Percentiles rank a stretch among this genome's conserved stretches.
phyloP scores from a whole-genome alignment of 2,113 vertebrate species.

The Perca fluviatilis region DNA sequence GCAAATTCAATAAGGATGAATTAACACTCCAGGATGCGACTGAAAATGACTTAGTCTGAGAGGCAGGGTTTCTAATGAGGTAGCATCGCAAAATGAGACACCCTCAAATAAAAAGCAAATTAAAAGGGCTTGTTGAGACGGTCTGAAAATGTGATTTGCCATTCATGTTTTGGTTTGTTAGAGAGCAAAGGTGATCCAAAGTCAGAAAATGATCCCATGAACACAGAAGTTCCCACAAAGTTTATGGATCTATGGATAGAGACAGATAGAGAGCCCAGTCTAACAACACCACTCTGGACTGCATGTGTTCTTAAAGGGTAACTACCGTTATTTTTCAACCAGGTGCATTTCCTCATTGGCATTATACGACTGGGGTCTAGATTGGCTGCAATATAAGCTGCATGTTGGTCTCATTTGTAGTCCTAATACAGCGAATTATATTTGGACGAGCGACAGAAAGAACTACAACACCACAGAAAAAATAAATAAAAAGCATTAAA shows the following conservation, averaged over 20 bases:
- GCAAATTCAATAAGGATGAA: neutral
- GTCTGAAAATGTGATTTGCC: neutral
- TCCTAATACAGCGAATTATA: no score
- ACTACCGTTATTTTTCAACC: no score
- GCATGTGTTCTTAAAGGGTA: no score
- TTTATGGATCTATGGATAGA: neutral
- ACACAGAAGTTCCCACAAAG: neutral
- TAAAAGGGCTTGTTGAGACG: neutral
- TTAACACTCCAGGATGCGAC: neutral
- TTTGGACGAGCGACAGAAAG: no score
- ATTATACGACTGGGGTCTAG: no score
- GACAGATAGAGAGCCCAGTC: neutral
- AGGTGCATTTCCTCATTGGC: no score
- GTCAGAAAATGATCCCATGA: neutral
- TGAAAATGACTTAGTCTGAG: neutral
- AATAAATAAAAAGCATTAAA: no score
- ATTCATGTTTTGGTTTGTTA: neutral
- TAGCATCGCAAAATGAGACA: neutral
- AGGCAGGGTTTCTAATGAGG: constrained; percentile 1
- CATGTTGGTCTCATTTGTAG: no score
- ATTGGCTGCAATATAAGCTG: no score
- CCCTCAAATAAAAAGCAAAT: neutral
- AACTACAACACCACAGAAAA: no score
- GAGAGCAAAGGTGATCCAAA: neutral
- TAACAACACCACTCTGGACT: no score